Evolutionary conservation across 2,888 invertebrate species (phyloP).

Genomic region (Lumbricus terrestris): DNA sequence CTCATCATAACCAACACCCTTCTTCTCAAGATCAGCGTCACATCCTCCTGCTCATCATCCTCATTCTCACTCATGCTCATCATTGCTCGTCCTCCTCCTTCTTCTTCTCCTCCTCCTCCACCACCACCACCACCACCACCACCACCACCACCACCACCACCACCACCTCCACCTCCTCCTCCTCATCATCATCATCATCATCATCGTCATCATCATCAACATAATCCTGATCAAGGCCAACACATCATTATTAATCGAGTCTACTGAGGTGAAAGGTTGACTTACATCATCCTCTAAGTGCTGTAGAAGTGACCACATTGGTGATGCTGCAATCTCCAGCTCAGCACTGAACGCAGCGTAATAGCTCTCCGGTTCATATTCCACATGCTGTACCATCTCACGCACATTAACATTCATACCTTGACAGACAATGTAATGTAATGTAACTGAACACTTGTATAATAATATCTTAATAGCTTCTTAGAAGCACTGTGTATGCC

Average conservation of each 20-base stretch:
- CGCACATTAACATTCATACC: constrained; percentile 96
- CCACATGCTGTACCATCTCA: constrained; percentile 85
- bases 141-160: too few relatives aligned
- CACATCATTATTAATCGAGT: neutral
- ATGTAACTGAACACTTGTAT: neutral
- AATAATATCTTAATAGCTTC: neutral
- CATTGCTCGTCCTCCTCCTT: too few relatives aligned
- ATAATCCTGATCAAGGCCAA: neutral
- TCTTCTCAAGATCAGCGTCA: too few relatives aligned
- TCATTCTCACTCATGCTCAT: too few relatives aligned
- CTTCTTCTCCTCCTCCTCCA: too few relatives aligned
- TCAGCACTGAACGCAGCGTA: constrained; percentile 97
- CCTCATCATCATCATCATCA: neutral
- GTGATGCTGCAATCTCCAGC: constrained; percentile 92
- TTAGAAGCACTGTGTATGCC: neutral
- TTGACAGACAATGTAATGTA: constrained; percentile 48
- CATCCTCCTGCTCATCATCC: neutral
- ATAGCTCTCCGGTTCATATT: constrained; percentile 94
- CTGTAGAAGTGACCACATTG: constrained; percentile 93
- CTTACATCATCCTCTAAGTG: constrained; percentile 62
- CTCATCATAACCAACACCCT: neutral
- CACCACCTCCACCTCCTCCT: neutral
- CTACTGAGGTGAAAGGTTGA: too few relatives aligned
- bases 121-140: too few relatives aligned
- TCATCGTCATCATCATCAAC: neutral